Percentiles rank a stretch among this genome's conserved stretches.
phyloP scores from a whole-genome alignment of 2,888 invertebrate species.

The Megalurothrips usitatus region DNA sequence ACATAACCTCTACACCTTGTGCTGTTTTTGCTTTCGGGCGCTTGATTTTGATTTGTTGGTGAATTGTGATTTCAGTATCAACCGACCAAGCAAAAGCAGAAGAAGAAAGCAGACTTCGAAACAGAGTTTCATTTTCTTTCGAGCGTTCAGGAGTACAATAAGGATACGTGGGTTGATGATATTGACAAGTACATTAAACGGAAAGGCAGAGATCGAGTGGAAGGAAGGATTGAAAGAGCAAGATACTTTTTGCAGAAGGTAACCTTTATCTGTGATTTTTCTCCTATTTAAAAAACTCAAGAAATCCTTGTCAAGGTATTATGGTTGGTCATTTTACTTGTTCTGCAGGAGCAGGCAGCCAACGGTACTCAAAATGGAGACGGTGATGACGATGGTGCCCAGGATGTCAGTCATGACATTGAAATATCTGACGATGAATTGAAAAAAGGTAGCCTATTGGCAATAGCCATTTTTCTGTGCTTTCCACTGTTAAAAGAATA shows the following conservation, averaged over 20 bases:
- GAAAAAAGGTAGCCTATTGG: constrained; percentile 48
- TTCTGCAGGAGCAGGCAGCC: not conserved
- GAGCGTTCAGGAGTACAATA: constrained; percentile 71
- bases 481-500: not conserved
- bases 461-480: not conserved
- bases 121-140: constrained; percentile 76
- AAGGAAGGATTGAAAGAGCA: constrained; percentile 72
- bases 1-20: not conserved
- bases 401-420: constrained; percentile 50
- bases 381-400: constrained; percentile 49
- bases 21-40: constrained; percentile 1
- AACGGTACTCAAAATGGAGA: constrained; percentile 44
- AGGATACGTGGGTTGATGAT: constrained; percentile 71
- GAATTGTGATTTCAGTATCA: constrained; percentile 61
- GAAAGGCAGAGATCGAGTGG: constrained; percentile 73
- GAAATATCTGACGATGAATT: constrained; percentile 76
- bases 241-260: constrained; percentile 51
- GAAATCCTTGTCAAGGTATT: not conserved
- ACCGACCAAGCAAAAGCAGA: constrained; percentile 71
- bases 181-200: constrained; percentile 72
- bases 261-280: constrained; percentile 43
- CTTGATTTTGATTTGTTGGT: constrained; percentile 31
- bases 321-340: not conserved
- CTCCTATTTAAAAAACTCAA: not conserved
- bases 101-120: constrained; percentile 69